These are phyloP conservation scores for Polydesmus complanatus DNA, from an alignment of 2,888 invertebrate species.

Conservation along the genomic window DNA sequence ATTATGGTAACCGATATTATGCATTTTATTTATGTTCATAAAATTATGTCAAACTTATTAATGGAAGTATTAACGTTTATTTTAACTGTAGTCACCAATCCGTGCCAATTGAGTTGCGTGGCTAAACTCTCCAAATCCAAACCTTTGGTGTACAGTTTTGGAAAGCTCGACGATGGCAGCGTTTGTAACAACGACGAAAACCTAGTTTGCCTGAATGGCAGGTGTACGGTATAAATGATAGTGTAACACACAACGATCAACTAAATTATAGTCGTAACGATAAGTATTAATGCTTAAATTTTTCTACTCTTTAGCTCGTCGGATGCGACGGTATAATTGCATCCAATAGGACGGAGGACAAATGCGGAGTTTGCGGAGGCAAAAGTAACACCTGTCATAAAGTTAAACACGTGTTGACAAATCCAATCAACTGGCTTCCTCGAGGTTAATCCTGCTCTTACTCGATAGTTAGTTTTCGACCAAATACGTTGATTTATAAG, in stretches of 20 bases:
- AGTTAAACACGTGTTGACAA: conserved; percentile 27
- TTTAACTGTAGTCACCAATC: conserved; percentile 21
- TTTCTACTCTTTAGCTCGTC: conserved; percentile 24
- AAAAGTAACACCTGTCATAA: conserved; percentile 27
- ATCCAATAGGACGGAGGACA: conserved; percentile 26
- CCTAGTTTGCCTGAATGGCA: conserved; percentile 21
- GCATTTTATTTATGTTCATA: conserved; percentile 4
- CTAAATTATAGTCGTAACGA: neutral
- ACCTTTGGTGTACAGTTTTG: conserved; percentile 22
- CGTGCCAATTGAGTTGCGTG: conserved; percentile 21
- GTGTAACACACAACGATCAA: conserved; percentile 1
- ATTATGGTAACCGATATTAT: no score
- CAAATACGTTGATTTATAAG: no score
- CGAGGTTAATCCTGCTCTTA: no score
- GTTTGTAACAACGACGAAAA: conserved; percentile 18
- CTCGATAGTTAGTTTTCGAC: no score
- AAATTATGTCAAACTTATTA: neutral
- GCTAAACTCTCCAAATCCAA: conserved; percentile 17
- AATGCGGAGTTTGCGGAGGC: conserved; percentile 31
- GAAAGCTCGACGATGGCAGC: conserved; percentile 22
- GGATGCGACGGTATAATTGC: conserved; percentile 32
- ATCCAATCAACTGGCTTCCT: conserved; percentile 14
- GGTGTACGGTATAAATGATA: conserved; percentile 21
- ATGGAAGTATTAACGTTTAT: no score
- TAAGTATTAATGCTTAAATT: neutral